Evolutionary conservation across 2,113 vertebrate genomes (phyloP), one percentile per base, ranked within the genome.

Genomic region (Apodemus speciosus): DNA sequence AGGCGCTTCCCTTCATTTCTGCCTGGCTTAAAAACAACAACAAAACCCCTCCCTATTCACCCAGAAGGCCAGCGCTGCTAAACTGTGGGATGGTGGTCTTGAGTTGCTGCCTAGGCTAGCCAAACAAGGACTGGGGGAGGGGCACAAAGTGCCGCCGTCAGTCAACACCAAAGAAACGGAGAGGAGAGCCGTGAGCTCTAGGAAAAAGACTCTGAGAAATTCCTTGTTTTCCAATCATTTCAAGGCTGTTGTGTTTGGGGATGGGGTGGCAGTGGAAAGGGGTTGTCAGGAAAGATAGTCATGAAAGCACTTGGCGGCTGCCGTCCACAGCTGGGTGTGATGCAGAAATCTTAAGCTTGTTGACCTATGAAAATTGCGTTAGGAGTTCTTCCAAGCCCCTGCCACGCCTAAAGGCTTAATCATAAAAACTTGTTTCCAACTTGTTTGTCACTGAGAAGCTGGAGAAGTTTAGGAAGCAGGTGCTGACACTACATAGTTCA

Each of bases 141-240:
- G 27, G 62, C 11, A 0, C 51, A 1, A 21, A 0, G 30, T 4
- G 23, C n/a, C n/a, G n/a, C n/a, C n/a, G n/a, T n/a, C n/a, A n/a
- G n/a, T n/a, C n/a, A n/a, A n/a, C n/a, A n/a, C n/a, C n/a, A n/a
- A n/a, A n/a, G n/a, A n/a, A n/a, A n/a, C n/a, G n/a, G n/a, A n/a
- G n/a, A n/a, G n/a, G n/a, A n/a, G n/a, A n/a, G n/a, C n/a, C n/a
- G n/a, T n/a, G n/a, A n/a, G n/a, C n/a, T n/a, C n/a, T n/a, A n/a
- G n/a, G n/a, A n/a, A 3, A 13, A 72, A 56, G 53, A 13, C 10
- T 51, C 0, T 62, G 23, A 14, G 9, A 40, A 69, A 76, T 11
- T 21, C 58, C 14, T 62, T 35, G 5, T 32, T 40, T 43, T 56
- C 25, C 35, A 4, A 49, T 23, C 2, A 6, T 4, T 16, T 49